Percentiles rank a stretch among this genome's conserved stretches.
These are phyloP conservation scores for Smithornis capensis DNA, from an alignment of 2,113 vertebrate species.

Conservation along the genomic window DNA sequence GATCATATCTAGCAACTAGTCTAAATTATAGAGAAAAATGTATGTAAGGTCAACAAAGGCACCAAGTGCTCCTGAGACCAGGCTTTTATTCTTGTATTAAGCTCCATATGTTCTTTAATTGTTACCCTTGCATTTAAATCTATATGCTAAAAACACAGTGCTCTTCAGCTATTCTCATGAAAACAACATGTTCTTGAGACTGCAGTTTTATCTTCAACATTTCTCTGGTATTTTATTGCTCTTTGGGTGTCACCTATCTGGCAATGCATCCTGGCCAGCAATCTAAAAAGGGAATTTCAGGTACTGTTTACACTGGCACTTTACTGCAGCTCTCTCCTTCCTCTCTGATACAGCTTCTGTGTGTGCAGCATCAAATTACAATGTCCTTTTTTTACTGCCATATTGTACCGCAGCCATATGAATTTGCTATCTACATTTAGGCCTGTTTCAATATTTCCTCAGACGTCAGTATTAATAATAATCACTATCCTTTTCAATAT, in stretches of 20 bases:
- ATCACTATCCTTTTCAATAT: not conserved
- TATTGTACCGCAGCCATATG: constrained; percentile 5
- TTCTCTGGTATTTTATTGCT: not conserved
- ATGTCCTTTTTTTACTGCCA: constrained; percentile 4
- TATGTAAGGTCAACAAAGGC: not conserved
- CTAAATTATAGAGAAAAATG: not conserved
- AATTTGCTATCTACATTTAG: not conserved
- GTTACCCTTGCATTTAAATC: not conserved
- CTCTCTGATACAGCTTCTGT: not conserved
- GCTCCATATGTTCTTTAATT: not conserved
- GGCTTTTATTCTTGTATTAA: not conserved
- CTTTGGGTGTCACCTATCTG: not conserved
- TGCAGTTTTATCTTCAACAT: not conserved
- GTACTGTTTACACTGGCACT: not conserved
- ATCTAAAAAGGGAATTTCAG: constrained; percentile 25
- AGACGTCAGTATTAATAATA: not conserved
- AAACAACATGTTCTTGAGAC: not conserved
- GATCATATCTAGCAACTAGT: not conserved
- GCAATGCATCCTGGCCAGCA: not conserved
- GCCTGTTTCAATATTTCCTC: not conserved
- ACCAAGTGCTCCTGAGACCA: not conserved
- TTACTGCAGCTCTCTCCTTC: not conserved
- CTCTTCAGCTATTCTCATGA: not conserved
- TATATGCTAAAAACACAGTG: not conserved
- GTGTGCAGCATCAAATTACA: constrained; percentile 23